Evolutionary conservation across 35 echinoderm and acorn worm genomes (phyloP), one percentile per base, ranked within the genome.

Genomic region (Holothuria glaberrima): DNA sequence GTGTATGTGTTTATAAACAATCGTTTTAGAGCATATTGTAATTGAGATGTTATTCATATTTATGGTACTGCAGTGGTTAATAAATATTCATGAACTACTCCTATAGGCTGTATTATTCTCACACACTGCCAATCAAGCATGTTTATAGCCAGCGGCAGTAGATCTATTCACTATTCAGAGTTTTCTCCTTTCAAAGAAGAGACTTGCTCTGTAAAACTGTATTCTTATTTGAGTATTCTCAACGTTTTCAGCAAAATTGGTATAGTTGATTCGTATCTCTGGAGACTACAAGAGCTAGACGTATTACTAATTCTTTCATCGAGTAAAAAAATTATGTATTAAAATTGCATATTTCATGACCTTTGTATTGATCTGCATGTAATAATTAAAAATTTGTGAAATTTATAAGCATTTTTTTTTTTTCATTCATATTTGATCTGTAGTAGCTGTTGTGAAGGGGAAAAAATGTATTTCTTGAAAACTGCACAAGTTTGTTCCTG

Each of bases 301-400:
- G 22, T 41, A 41, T 75, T 41, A 41, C 20, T 38, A 75, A 75
- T 75, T 75, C 71, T 75, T 75, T 75, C 71, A 75, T 45, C 71
- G 44, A 75, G 20, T 32, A 36, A 75, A 75, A 72, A 75, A 69
- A 75, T 35, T 75, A 69, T 69, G 66, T 69, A 75, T 38, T 21
- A 38, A 75, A 75, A 75, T 41, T 75, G 71, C 71, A 75, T 75
- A 75, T 41, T 75, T 75, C 71, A 75, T 45, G 71, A 75, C 71
- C 29, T 75, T 75, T 75, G 41, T 75, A 75, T 45, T 41, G 44
- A 75, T 75, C 29, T 75, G 71, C 71, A 75, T 75, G 71, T 75
- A 75, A 31, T 38, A 38, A 75, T 75, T 75, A 75, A 54, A 54
- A 54, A 14, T 54, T 54, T 17, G 50, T 54, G 50, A 54, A 54